These are phyloP conservation scores for Oplegnathus fasciatus DNA, from an alignment of 2,113 vertebrate genomes.

Conservation along the genomic window DNA sequence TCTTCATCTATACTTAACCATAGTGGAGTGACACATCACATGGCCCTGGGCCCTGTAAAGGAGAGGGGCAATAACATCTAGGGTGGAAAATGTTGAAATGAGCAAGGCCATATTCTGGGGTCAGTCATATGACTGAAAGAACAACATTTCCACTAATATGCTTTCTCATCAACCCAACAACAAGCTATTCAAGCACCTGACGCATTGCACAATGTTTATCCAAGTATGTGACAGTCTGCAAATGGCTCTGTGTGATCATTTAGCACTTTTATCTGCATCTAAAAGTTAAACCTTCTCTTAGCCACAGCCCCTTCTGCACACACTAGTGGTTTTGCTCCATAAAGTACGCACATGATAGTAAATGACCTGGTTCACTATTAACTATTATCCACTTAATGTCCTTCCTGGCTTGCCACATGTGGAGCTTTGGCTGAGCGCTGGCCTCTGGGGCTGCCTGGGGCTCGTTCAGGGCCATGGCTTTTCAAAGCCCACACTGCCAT, in stretches of 20 bases:
- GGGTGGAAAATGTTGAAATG: slow-evolving; percentile 68
- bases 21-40: slow-evolving; percentile 75
- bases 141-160: slow-evolving; percentile 57
- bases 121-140: slow-evolving; percentile 73
- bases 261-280: slow-evolving; percentile 78
- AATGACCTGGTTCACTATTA: slow-evolving; percentile 88
- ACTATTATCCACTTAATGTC: slow-evolving; percentile 86
- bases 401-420: slow-evolving; percentile 80
- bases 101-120: slow-evolving; percentile 31
- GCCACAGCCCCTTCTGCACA: slow-evolving; percentile 67
- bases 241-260: slow-evolving; percentile 70
- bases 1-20: slow-evolving; percentile 79
- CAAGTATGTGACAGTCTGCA: slow-evolving; percentile 71
- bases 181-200: slow-evolving; percentile 69
- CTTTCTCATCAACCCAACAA: slow-evolving; percentile 62
- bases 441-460: slow-evolving; percentile 82
- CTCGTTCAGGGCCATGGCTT: slow-evolving; percentile 81
- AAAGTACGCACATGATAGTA: slow-evolving; percentile 85
- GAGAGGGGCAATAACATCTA: slow-evolving; percentile 58
- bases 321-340: slow-evolving; percentile 82
- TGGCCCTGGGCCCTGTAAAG: slow-evolving; percentile 45
- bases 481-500: slow-evolving; percentile 81
- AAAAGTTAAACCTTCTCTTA: slow-evolving; percentile 77
- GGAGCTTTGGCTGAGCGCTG: slow-evolving; percentile 71
- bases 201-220: slow-evolving; percentile 83